Conservation (phyloP, 2,797 vertebrate species). For the Lutjanus argentimaculatus region DNA sequence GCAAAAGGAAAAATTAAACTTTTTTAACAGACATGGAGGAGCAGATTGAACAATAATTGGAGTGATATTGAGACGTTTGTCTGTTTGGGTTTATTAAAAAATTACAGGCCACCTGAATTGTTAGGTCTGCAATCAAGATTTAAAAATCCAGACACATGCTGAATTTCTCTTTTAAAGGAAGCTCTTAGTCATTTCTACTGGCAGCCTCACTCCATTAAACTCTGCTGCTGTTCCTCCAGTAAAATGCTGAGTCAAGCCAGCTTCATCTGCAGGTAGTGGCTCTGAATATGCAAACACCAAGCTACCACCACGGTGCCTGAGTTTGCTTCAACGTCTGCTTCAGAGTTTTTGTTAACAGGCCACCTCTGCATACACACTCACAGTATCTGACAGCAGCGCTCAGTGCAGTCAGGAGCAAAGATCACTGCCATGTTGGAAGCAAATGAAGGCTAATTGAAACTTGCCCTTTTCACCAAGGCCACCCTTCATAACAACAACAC, state of each 20-base stretch:
- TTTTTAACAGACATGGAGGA: no score
- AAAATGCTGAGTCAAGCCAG: conserved; percentile 23
- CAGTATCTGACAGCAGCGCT: conserved; percentile 13
- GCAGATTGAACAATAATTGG: no score
- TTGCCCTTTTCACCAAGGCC: conserved; percentile 48
- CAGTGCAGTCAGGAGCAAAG: conserved; percentile 76
- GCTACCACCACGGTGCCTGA: background rate
- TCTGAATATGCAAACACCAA: background rate
- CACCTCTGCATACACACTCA: conserved; percentile 41
- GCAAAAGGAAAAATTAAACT: no score
- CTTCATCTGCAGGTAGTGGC: conserved; percentile 15
- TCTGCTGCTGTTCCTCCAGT: background rate
- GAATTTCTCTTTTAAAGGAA: background rate
- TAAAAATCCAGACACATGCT: background rate
- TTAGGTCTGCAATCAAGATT: background rate
- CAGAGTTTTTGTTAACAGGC: conserved; percentile 17
- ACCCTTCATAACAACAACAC: conserved; percentile 8
- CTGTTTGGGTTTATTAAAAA: no score
- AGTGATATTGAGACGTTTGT: no score
- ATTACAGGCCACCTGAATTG: background rate
- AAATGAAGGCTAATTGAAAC: conserved; percentile 57
- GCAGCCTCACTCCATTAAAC: conserved; percentile 8
- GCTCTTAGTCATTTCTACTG: background rate
- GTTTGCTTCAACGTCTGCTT: background rate
- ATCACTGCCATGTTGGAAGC: conserved; percentile 81